Conservation (phyloP, 2,113 vertebrate species). For the Zeus faber region DNA sequence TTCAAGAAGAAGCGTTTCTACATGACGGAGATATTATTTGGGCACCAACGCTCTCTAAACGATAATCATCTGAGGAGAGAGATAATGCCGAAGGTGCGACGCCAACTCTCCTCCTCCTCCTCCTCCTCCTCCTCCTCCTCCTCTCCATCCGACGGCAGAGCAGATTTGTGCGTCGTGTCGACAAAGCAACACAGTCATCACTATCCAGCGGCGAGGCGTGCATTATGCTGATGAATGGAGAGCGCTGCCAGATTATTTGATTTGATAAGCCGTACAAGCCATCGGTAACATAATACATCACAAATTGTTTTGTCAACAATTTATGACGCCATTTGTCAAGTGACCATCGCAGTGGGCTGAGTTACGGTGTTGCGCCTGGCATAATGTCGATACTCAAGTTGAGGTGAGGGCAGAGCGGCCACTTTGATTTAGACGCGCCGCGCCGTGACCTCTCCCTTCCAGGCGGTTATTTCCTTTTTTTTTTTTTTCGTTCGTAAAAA, state of each 20-base stretch:
- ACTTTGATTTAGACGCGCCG: constrained; percentile 73
- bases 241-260: constrained; percentile 78
- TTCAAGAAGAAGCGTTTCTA: no score
- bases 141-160: no score
- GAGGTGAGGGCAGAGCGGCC: constrained; percentile 70
- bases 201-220: constrained; percentile 59
- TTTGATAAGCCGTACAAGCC: constrained; percentile 82
- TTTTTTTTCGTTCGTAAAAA: no score
- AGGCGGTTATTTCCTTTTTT: no score
- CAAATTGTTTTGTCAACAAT: constrained; percentile 85
- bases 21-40: no score
- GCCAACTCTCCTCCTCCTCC: constrained; percentile 20
- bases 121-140: constrained; percentile 42
- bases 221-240: constrained; percentile 78
- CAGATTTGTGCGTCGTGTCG: constrained; percentile 52
- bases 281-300: constrained; percentile 81
- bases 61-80: no score
- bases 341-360: constrained; percentile 78
- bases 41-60: no score
- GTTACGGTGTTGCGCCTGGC: constrained; percentile 81
- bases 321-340: constrained; percentile 82
- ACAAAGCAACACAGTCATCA: constrained; percentile 65
- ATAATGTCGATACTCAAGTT: constrained; percentile 80
- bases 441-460: constrained; percentile 70
- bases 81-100: no score